phyloP scores from a whole-genome alignment of 2,888 invertebrate species.

The Escarpia spicata region DNA sequence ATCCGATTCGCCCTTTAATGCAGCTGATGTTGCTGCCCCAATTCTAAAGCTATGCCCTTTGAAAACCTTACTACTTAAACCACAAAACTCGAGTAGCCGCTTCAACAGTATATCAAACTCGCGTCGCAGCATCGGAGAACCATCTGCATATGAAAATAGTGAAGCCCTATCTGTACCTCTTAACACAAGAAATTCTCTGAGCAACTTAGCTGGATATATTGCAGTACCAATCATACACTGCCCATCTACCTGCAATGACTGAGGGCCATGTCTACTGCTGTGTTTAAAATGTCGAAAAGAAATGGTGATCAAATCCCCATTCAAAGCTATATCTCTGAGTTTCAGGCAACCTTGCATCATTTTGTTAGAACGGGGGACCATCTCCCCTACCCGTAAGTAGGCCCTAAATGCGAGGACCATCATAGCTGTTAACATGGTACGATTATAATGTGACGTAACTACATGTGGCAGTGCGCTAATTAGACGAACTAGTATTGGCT shows the following conservation, averaged over 20 bases:
- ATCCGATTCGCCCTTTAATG: too few species aligned
- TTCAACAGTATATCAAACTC: too few species aligned
- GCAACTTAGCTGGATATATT: not conserved
- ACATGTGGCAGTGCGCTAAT: not conserved
- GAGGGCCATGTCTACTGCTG: not conserved
- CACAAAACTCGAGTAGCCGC: too few species aligned
- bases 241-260: not conserved
- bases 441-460: not conserved
- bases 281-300: not conserved
- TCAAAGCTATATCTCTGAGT: not conserved
- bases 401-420: not conserved
- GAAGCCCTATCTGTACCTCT: not conserved
- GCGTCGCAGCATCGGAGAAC: not conserved
- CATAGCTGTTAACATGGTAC: not conserved
- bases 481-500: not conserved
- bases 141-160: not conserved
- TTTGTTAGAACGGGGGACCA: not conserved
- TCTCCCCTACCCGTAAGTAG: not conserved
- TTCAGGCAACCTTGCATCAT: not conserved
- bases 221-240: not conserved
- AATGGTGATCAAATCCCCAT: not conserved
- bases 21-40: not conserved
- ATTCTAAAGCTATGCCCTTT: too few species aligned
- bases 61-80: too few species aligned
- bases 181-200: not conserved